Percentiles rank a stretch among this genome's conserved stretches.
Evolutionary conservation across 2,888 invertebrate species (phyloP).

Genomic region (Beris chalybata): DNA sequence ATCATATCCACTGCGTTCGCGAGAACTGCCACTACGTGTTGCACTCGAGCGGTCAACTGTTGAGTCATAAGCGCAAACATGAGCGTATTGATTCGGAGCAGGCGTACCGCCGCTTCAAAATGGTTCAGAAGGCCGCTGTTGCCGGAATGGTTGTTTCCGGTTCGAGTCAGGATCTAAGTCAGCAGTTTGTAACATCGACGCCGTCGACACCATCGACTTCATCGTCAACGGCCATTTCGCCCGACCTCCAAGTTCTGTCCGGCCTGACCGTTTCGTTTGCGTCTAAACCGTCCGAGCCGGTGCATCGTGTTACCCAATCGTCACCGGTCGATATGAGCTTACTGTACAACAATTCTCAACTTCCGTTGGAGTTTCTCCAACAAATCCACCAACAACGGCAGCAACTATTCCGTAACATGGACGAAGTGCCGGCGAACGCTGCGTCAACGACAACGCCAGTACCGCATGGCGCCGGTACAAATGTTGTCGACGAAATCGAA

Average conservation of each 20-base stretch:
- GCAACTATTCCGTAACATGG: neutral
- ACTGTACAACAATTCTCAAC: conserved; percentile 3
- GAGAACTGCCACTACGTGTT: conserved; percentile 94
- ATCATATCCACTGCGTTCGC: conserved; percentile 97
- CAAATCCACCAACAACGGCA: conserved; percentile 37
- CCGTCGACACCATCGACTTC: conserved; percentile 26
- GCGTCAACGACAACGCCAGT: neutral
- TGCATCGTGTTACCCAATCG: too few relatives aligned
- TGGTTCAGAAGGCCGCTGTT: conserved; percentile 46
- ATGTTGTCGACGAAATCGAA: conserved; percentile 38
- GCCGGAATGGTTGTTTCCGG: conserved; percentile 5
- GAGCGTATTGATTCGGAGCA: conserved; percentile 89
- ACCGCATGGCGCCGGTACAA: neutral
- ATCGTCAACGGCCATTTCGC: conserved; percentile 34
- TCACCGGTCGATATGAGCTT: conserved; percentile 5
- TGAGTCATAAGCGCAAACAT: conserved; percentile 96
- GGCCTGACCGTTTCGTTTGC: conserved; percentile 24
- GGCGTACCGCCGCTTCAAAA: conserved; percentile 52
- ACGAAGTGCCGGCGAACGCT: neutral
- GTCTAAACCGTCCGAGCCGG: neutral
- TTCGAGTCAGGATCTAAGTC: neutral
- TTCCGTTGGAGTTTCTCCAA: conserved; percentile 37
- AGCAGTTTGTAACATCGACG: neutral
- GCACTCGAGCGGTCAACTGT: conserved; percentile 94
- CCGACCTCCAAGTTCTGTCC: conserved; percentile 30